Evolutionary conservation across 2,888 invertebrate genomes (phyloP), one percentile per base, ranked within the genome.

Genomic region (Rhagonycha lutea): DNA sequence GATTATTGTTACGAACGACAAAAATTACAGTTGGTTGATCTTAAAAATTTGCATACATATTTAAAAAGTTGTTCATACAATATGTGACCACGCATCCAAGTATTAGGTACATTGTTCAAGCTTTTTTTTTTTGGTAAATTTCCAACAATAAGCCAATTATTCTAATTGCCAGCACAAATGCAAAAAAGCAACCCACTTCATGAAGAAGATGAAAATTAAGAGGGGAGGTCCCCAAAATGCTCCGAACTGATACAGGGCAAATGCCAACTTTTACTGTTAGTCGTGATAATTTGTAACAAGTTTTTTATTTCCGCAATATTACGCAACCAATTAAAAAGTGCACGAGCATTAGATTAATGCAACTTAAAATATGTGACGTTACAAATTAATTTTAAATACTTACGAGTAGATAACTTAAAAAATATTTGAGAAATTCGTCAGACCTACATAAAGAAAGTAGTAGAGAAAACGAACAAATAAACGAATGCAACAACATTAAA

Each of bases 1-100:
- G 72, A 68, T 72, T 61, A 61, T 61, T 29, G 61, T 68, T 72
- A 68, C 61, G 61, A 72, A 68, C 68, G 47, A 24, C 63, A 24
- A 65, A 26, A 65, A 24, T 65, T 18, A 26, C 63, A 72, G 68
- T 72, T 68, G 24, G 63, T 65, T 65, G 26, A 65, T 23, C 63
- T 26, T 65, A 65, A 23, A 65, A 24, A 24, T 65, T 65, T 65
- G 23, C 63, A 65, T 65, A 65, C 23, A 65, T 65, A 24, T 65
- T 65, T 65, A 65, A 65, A 12, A 65, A 65, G 63, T 24, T 65
- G 26, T n/a, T 65, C 23, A 24, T 26, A 23, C 63, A 65, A 24
- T 65, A 12, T 65, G 26, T 65, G 23, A 23, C 23, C 63, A 65
- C 18, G 26, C 63, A 65, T 23, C 63, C 63, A 65, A 24, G 24